Base-by-base conservation (phyloP, 2,113 vertebrate species). In the Pelecanoides urinatrix region DNA sequence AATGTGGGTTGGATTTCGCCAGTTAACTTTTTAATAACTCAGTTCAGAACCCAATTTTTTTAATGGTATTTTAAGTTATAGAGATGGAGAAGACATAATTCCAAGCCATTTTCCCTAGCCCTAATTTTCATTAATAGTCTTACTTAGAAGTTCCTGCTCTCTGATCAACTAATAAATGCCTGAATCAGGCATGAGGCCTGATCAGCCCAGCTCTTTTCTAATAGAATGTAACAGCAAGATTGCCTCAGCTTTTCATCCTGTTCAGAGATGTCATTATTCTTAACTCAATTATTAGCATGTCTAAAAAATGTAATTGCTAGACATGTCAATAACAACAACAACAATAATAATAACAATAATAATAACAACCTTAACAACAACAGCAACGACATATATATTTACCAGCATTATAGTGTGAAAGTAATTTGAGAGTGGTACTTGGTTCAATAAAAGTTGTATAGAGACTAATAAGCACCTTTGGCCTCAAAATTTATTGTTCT, bases 391-490 rank as follows among this genome's bases (percentile, higher is more conserved):
- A 20, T 45, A 27, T 52, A 44, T 62, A 44, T 84, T 82, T 83
- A 59, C 19, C 7, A 73, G 10, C 9, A 61, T 74, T 89, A 62
- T 29, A 73, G 34, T 22, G 6, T 75, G 79, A 95, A 86, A 62
- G 13, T 47, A 65, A 93, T 93, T 74, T 85, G 22, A 71, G 38
- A 85, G n/a, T 65, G 68, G 18, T 59, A 53, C 7, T 62, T 80
- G 8, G 19, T 32, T 68, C 50, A 80, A 45, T 82, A 87, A 59
- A 94, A 91, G 30, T 87, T 93, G 22, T 62, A 53, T 23, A 79
- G 49, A 74, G 29, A 72, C 32, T 86, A 84, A 86, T 92, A 86
- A 92, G 16, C 29, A 95, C 32, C 20, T 96, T 86, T 94, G 52
- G 19, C 38, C 52, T 89, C 36, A 62, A 76, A 86, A 78, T 70